Base-by-base conservation (phyloP, 2,113 vertebrate species). In the Chloebia gouldiae region DNA sequence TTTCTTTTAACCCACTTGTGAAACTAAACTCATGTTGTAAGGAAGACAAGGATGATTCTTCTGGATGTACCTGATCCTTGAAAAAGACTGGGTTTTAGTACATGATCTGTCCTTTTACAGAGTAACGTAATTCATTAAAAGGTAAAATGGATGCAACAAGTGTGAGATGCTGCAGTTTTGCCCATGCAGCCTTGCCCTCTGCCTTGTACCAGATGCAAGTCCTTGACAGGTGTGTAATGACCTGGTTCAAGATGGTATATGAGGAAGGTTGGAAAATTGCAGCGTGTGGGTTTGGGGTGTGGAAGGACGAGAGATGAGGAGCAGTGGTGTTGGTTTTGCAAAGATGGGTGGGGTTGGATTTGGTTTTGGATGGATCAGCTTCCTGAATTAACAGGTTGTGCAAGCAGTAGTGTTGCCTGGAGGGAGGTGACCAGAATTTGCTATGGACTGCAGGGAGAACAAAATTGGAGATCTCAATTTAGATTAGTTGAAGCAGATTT, bases 1-100 rank as follows among this genome's bases (percentile, higher is more conserved):
- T 50, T 90, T 91, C 54, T 91, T 93, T 73, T 73, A 92, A 88
- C 71, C 63, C 68, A 51, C 75, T 80, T 90, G 81, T 68, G 60
- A 91, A 93, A 78, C 57, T 37, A 51, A 89, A 81, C 37, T 91
- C 1, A 1, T 44, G 18, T 63, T 90, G 40, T 60, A 53, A 60
- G 61, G 49, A 84, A 80, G 68, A 93, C 82, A 82, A 13, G 28
- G 22, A 33, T 64, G 28, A 60, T 71, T 91, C 73, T 87, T 84
- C 50, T 79, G 44, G 57, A 35, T 35, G 31, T 80, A 42, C n/a
- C 9, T 60, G 37, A 28, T 64, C 47, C 19, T 75, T 91, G 47
- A 42, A 65, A 60, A 92, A 35, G 40, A 45, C 63, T 90, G 25
- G 11, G 19, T 69, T 68, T 69, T 69, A 69, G n/a, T 73, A 42